These are phyloP conservation scores for Stratiomys singularior DNA, from an alignment of 2,888 invertebrate genomes.

Conservation along the genomic window DNA sequence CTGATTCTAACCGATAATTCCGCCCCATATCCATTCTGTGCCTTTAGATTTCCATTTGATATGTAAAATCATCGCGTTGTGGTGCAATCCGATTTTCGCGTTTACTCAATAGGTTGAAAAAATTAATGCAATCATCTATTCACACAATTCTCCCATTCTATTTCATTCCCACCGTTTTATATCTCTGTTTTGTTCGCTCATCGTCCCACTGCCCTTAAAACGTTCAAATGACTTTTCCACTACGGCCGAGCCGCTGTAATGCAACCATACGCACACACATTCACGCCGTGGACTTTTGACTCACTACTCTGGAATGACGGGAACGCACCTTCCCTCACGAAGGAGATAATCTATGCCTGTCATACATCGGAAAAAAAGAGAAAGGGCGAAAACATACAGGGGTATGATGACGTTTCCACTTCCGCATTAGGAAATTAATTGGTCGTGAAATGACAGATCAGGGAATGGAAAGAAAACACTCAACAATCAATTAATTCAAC, in stretches of 20 bases:
- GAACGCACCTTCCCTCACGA: neutral
- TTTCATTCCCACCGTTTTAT: neutral
- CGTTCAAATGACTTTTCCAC: neutral
- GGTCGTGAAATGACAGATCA: conserved; percentile 35
- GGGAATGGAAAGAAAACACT: neutral
- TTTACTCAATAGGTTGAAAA: neutral
- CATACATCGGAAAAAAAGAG: conserved; percentile 1
- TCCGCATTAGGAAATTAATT: conserved; percentile 35
- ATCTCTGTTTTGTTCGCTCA: neutral
- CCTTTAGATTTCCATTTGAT: neutral
- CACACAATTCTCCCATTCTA: neutral
- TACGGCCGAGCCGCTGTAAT: conserved; percentile 32
- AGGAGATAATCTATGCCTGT: neutral
- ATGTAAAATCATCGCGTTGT: neutral
- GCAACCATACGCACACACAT: neutral
- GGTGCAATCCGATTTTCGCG: conserved; percentile 6
- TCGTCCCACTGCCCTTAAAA: conserved; percentile 37
- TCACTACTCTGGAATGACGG: conserved; percentile 34
- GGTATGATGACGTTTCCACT: conserved; percentile 38
- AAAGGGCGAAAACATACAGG: conserved; percentile 38
- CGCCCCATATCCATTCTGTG: neutral
- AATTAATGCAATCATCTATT: conserved; percentile 18
- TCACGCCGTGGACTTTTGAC: neutral
- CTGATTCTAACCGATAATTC: neutral
- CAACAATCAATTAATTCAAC: neutral